These are phyloP conservation scores for Zelleria hepariella DNA, from an alignment of 2,888 invertebrate species.

Conservation along the genomic window DNA sequence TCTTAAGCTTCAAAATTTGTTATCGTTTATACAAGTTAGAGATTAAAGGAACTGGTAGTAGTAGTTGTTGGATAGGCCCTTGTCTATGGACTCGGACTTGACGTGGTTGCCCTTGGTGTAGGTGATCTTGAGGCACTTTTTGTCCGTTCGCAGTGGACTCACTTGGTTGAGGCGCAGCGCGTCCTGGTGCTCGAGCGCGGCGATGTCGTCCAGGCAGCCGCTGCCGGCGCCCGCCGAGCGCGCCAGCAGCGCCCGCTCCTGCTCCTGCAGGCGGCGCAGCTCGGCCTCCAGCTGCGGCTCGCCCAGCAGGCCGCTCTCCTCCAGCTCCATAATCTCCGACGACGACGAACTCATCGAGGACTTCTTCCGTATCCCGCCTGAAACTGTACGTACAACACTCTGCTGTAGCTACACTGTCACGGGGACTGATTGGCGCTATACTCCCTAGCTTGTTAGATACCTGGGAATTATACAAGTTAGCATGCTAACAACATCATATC, in stretches of 20 bases:
- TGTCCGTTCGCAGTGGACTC: not conserved
- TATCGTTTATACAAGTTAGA: not conserved
- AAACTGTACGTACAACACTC: slow-evolving; percentile 34
- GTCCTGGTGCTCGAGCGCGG: slow-evolving; percentile 52
- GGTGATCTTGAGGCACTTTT: not conserved
- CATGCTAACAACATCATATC: not conserved
- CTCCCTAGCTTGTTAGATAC: too few species aligned
- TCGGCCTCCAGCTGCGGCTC: slow-evolving; percentile 50
- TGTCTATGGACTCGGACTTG: not conserved
- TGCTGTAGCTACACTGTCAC: too few species aligned
- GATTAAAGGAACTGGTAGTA: not conserved
- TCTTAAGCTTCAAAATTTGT: not conserved
- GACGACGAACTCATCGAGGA: slow-evolving; percentile 89
- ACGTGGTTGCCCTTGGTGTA: not conserved
- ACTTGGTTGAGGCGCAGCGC: slow-evolving; percentile 54
- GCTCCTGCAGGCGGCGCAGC: slow-evolving; percentile 70
- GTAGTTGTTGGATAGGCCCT: not conserved
- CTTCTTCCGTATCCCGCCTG: slow-evolving; percentile 92
- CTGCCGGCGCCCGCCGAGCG: slow-evolving; percentile 81
- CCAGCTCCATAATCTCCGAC: slow-evolving; percentile 94
- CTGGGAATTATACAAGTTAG: not conserved
- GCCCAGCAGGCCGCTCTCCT: slow-evolving; percentile 84
- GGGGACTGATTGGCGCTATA: too few species aligned
- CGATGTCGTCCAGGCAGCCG: slow-evolving; percentile 45
- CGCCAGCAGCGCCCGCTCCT: slow-evolving; percentile 81